These are phyloP conservation scores for Tuta absoluta DNA, from an alignment of 2,888 invertebrate species.

Conservation along the genomic window DNA sequence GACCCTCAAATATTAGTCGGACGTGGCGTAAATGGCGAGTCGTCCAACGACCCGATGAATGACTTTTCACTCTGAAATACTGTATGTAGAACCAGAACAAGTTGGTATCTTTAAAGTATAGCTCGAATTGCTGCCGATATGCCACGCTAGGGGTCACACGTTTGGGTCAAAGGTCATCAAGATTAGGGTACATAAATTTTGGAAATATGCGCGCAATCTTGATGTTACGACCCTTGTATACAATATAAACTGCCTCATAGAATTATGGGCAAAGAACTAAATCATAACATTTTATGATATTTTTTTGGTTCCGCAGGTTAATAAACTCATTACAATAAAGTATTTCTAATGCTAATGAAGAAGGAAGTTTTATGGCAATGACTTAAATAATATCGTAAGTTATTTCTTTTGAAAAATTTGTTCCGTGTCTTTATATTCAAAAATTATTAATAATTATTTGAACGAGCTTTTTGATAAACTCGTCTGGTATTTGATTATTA, in stretches of 20 bases:
- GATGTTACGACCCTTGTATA: slow-evolving; percentile 19
- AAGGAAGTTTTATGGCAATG: neutral
- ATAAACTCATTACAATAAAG: slow-evolving; percentile 1
- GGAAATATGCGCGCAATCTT: slow-evolving; percentile 24
- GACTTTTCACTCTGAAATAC: no score
- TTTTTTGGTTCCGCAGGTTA: neutral
- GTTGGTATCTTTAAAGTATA: neutral
- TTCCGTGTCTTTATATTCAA: no score
- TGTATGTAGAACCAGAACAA: no score
- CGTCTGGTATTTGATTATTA: no score
- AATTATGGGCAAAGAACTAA: slow-evolving; percentile 10
- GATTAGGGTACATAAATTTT: slow-evolving; percentile 28
- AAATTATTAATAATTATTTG: no score
- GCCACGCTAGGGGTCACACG: no score
- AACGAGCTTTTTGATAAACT: no score
- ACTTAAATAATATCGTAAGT: no score
- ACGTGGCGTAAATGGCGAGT: no score
- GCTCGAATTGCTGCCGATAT: neutral
- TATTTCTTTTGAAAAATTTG: no score
- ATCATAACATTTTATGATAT: neutral
- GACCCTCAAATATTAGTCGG: no score
- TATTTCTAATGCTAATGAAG: neutral
- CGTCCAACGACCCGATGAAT: no score
- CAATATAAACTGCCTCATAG: neutral
- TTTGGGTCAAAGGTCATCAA: slow-evolving; percentile 28